Base-by-base conservation (phyloP, 64 coral and sea anemone genomes). In the Montipora cactus region DNA sequence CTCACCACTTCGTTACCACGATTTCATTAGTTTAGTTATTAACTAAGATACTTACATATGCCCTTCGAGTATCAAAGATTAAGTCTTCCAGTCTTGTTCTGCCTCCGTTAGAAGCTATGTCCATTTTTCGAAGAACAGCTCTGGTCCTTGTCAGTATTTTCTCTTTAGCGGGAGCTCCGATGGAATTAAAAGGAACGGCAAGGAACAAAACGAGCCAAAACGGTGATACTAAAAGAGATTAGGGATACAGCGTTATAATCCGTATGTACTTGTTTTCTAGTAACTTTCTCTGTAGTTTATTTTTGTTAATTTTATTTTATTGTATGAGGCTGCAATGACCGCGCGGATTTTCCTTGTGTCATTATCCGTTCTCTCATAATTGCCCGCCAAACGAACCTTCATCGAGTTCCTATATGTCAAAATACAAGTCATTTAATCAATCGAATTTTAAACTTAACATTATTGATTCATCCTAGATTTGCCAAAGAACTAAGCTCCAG, bases 21-120 rank as follows among this genome's bases (percentile, higher is more conserved):
- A 49, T 16, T 46, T 14, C 47, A 23, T 23, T 23, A 23, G 23
- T 7, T 13, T 44, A 7, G 70, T 8, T 5, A 23, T 74, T 23
- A 8, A 44, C 25, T 46, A 13, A 3, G 11, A 49, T 50, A 86
- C 82, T 86, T 86, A 86, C 82, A 70, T 70, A 86, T 16, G 82
- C 82, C 47, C 5, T 51, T 86, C 47, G 67, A 12, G 82, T 71
- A 18, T 70, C 18, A 5, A 7, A 23, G 18, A 50, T 67, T 11
- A 86, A 71, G 2, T 50, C 13, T 8, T 47, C 47, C 66, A 86
- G 16, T 2, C 47, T 71, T 86, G 44, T 45, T 15, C 23, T 4
- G 0, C 11, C 7, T 13, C 13, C 3, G 59, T 10, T 64, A 19
- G 44, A 48, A 47, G 49, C 1, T 16, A 48, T 62, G 22, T 37